Conservation (phyloP, 2,113 vertebrate genomes). For the Phaetusa simplex region DNA sequence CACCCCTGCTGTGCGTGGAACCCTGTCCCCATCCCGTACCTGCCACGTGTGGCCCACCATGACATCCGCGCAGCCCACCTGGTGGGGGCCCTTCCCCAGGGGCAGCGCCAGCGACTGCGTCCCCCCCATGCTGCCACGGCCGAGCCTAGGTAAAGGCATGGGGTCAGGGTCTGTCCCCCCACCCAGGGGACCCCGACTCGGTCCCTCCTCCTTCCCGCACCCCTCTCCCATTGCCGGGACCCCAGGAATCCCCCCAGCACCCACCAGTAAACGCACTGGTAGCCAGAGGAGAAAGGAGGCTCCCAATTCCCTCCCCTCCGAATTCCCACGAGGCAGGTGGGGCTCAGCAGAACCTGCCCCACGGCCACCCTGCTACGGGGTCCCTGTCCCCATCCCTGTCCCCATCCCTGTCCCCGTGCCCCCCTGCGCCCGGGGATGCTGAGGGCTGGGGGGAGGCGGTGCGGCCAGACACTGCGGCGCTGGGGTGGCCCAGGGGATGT, state of each 20-base stretch:
- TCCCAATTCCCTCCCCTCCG: not conserved
- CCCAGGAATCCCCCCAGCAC: not conserved
- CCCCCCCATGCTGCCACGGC: conserved; percentile 53
- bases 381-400: not conserved
- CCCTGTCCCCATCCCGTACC: conserved; percentile 6
- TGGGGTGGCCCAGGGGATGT: not conserved
- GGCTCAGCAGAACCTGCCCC: not conserved
- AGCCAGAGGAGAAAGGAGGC: not conserved
- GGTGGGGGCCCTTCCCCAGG: conserved; percentile 51
- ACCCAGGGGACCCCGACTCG: fast-evolving
- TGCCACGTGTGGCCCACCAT: conserved; percentile 71
- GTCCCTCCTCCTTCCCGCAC: not conserved
- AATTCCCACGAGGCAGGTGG: not conserved
- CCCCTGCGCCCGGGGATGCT: not conserved
- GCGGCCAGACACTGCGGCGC: fast-evolving
- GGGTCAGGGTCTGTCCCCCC: fast-evolving
- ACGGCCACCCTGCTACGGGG: not conserved
- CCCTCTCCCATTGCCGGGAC: not conserved
- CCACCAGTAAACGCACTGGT: not conserved
- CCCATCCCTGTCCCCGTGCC: not conserved
- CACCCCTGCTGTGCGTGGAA: fast-evolving
- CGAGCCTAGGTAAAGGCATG: fast-evolving
- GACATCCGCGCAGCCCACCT: conserved; percentile 72
- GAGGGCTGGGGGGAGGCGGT: not conserved
- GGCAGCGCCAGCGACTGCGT: conserved; percentile 63